Evolutionary conservation across 2,888 invertebrate genomes (phyloP).

Genomic region (Eupithecia abbreviata): DNA sequence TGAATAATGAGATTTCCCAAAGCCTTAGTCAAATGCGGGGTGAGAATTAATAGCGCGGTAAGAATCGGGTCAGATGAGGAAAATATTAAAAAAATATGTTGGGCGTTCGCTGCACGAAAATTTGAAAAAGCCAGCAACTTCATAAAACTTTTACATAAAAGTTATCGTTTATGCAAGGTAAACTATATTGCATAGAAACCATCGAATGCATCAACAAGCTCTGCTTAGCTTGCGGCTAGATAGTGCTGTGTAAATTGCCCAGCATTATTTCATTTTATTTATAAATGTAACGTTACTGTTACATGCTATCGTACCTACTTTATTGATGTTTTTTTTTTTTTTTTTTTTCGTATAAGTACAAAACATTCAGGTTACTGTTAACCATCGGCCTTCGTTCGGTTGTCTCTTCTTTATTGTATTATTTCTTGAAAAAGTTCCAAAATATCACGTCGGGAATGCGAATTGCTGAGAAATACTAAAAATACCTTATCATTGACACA

Average conservation of each 20-base stretch:
- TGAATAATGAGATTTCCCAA: constrained; percentile 46
- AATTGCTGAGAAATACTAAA: not conserved
- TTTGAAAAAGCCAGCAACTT: not conserved
- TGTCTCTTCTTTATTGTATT: not conserved
- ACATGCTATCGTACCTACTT: too few species aligned
- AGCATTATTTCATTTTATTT: too few species aligned
- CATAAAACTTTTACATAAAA: too few species aligned
- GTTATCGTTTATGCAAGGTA: not conserved
- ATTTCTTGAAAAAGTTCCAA: not conserved
- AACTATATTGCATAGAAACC: not conserved
- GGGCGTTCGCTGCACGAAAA: not conserved
- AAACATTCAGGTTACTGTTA: too few species aligned
- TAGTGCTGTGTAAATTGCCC: too few species aligned
- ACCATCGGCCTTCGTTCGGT: too few species aligned
- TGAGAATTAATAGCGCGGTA: constrained; percentile 6
- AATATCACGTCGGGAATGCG: not conserved
- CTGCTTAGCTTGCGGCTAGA: too few species aligned
- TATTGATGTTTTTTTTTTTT: too few species aligned
- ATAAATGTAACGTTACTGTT: too few species aligned
- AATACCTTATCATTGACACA: not conserved
- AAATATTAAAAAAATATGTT: not conserved
- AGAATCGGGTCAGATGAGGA: constrained; percentile 10
- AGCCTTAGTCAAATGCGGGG: constrained; percentile 21
- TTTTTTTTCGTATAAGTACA: too few species aligned
- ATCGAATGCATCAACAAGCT: not conserved